Base-by-base conservation (phyloP, 1,140 invertebrate genomes). In the Diploscapter pachys region DNA sequence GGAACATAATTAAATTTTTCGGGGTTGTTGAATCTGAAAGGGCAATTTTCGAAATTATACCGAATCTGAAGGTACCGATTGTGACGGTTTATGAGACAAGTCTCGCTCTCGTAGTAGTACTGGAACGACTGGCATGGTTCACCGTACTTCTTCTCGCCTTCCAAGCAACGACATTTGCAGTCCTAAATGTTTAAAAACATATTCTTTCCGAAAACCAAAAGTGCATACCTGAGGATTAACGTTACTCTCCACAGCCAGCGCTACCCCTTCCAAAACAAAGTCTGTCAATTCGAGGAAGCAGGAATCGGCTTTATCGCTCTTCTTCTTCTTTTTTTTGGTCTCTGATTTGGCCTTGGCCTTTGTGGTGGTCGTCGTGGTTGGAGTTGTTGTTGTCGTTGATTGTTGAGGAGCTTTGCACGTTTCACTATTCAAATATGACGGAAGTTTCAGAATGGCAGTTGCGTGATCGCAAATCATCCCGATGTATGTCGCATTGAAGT, bases 271-370 rank as follows among this genome's bases (percentile, higher is more conserved):
- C 3, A 84, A 75, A 3, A 84, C 82, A 55, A 81, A 80, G 13
- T 83, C 75, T 49, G 83, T 81, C n/a, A 84, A 75, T 68, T 84
- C 83, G 31, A 82, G 49, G 69, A 85, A 84, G 64, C 83, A 84
- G 11, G 76, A 64, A 71, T 84, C 83, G 4, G 80, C 66, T 55
- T 48, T 52, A 52, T 48, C 51, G 8, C 51, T 48, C 57, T 57
- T 54, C 2, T 59, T 53, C 49, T 70, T 54, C 31, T 71, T 75
- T 48, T 71, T 65, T 5, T 61, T 57, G 52, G 31, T 4, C 31
- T 49, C 31, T 31, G 31, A 31, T 31, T 31, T 31, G 31, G 31
- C 31, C 31, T 31, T 31, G 31, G 31, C 31, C 31, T 31, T 31
- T 31, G 31, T 31, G 31, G 31, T 31, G 31, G 31, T 31, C 31